These are phyloP conservation scores for Xylocampa areola DNA, from an alignment of 2,888 invertebrate genomes.

Conservation along the genomic window DNA sequence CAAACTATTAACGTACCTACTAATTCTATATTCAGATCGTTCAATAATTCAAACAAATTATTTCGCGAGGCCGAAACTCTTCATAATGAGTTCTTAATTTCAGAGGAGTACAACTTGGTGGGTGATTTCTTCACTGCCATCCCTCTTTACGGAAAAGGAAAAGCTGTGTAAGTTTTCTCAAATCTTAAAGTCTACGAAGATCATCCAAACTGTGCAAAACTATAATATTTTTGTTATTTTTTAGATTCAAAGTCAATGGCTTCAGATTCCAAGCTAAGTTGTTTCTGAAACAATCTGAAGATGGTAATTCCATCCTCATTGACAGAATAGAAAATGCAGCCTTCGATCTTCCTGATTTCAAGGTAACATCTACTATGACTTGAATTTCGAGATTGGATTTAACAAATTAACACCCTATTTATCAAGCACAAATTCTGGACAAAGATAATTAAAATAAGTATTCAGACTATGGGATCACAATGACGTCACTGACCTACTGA, in stretches of 20 bases:
- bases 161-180: constrained; percentile 71
- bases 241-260: constrained; percentile 73
- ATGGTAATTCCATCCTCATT: constrained; percentile 72
- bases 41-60: no score
- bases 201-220: background rate
- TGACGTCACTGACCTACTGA: no score
- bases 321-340: constrained; percentile 71
- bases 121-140: constrained; percentile 78
- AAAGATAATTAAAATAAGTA: no score
- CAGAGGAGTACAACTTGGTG: constrained; percentile 75
- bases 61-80: no score
- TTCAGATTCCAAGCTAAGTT: constrained; percentile 72
- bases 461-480: no score
- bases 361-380: no score
- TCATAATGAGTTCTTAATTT: constrained; percentile 43
- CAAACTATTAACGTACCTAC: no score
- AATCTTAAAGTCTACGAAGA: background rate
- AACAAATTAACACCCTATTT: no score
- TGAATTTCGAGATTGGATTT: no score
- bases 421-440: no score
- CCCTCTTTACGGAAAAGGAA: constrained; percentile 80
- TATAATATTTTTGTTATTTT: constrained; percentile 27
- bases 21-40: no score
- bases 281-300: constrained; percentile 75
- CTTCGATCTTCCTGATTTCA: constrained; percentile 72